phyloP scores from a whole-genome alignment of 2,888 invertebrate species.

The Microchrysa polita region DNA sequence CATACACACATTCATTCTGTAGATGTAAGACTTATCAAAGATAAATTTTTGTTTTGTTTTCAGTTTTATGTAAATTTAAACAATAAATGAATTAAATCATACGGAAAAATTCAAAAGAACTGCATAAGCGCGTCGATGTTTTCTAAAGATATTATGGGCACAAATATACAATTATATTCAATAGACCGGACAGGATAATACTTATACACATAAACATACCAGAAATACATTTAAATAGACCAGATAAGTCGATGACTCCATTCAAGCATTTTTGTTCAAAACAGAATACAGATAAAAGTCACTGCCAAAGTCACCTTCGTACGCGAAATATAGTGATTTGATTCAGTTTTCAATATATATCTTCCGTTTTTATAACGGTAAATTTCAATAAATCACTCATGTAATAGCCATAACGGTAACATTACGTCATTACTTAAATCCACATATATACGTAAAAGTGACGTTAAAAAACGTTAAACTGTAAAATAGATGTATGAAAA shows the following conservation, averaged over 20 bases:
- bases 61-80: neutral
- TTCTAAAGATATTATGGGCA: slow-evolving; percentile 10
- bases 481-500: too few species aligned
- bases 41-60: neutral
- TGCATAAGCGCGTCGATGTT: slow-evolving; percentile 1
- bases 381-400: too few species aligned
- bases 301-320: neutral
- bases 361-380: too few species aligned
- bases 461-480: too few species aligned
- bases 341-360: too few species aligned
- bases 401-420: too few species aligned
- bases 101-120: neutral
- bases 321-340: neutral
- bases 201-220: neutral
- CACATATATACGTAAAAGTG: too few species aligned
- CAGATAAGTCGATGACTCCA: too few species aligned
- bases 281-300: neutral
- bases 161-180: slow-evolving; percentile 1
- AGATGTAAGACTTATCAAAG: neutral
- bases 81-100: too few species aligned
- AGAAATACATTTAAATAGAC: slow-evolving; percentile 22
- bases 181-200: slow-evolving; percentile 10
- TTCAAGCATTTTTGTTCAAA: neutral
- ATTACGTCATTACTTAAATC: too few species aligned
- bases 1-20: slow-evolving; percentile 2